A percentile compares a stretch with the other conserved stretches of the same genome.
Conservation (phyloP, 1,140 invertebrate species). For the Polypedilum pembai region DNA sequence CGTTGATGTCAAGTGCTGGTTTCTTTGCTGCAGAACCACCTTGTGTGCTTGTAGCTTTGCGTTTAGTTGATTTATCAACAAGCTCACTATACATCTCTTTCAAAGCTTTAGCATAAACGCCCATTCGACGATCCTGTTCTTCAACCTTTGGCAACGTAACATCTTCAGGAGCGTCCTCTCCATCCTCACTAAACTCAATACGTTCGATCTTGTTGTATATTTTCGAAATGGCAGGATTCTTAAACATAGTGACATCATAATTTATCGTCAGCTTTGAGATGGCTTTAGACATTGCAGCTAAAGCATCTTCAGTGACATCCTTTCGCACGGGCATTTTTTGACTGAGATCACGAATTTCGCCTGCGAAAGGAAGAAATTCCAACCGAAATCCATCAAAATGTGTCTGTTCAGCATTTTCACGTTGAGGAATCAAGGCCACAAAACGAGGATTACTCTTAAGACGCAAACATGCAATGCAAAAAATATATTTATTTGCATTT, state of each 20-base stretch:
- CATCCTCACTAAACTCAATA: background rate
- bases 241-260: background rate
- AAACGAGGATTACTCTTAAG: background rate
- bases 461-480: background rate
- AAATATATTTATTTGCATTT: background rate
- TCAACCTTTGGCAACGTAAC: background rate
- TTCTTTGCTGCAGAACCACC: background rate
- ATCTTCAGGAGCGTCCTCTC: background rate
- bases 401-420: background rate
- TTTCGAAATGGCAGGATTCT: background rate
- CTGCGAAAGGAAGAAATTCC: background rate
- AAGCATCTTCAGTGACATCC: background rate
- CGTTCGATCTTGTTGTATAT: background rate
- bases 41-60: background rate
- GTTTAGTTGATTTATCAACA: background rate
- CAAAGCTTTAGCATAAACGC: background rate
- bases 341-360: background rate
- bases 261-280: background rate
- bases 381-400: background rate
- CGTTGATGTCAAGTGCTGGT: background rate
- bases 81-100: background rate
- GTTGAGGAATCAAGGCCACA: background rate
- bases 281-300: background rate
- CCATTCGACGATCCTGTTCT: background rate
- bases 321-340: background rate